A percentile compares a stretch with the other conserved stretches of the same genome.
These are phyloP conservation scores for Drosophila ananassae DNA, from an alignment of 1,140 invertebrate genomes.

Conservation along the genomic window DNA sequence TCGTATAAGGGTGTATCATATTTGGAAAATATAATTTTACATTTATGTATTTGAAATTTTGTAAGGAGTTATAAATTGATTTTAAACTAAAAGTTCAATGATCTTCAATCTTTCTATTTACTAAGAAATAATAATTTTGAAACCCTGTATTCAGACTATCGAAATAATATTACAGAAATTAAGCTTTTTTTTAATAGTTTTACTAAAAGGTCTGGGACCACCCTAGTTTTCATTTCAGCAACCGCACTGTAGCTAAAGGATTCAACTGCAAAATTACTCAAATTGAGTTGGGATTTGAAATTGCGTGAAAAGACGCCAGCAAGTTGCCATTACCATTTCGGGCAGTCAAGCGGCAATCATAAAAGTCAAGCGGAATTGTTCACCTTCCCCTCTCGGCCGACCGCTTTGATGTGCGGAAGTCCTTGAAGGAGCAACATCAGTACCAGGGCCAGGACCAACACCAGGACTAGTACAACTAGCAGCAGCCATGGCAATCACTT, in stretches of 20 bases:
- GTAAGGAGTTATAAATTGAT: no score
- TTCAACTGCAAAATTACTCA: conserved; percentile 78
- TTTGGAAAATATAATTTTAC: no score
- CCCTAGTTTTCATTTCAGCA: conserved; percentile 4
- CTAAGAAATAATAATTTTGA: no score
- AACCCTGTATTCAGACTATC: no score
- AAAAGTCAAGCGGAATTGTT: conserved; percentile 72
- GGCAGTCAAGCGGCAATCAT: conserved; percentile 67
- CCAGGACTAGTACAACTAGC: conserved; percentile 28
- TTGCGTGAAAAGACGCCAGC: conserved; percentile 73
- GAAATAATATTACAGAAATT: neutral
- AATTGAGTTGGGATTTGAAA: conserved; percentile 82
- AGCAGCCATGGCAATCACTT: conserved; percentile 58
- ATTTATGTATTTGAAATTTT: no score
- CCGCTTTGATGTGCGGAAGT: conserved; percentile 61
- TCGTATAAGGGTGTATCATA: neutral
- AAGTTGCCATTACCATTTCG: conserved; percentile 55
- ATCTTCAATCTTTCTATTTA: no score
- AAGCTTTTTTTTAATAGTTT: neutral
- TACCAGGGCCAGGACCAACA: conserved; percentile 15
- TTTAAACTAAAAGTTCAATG: no score
- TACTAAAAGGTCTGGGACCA: neutral
- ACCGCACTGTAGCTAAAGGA: conserved; percentile 70
- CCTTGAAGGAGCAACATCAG: conserved; percentile 42
- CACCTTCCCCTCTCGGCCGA: neutral